Conservation (phyloP, 1,140 invertebrate species). For the Danaus melanippus region DNA sequence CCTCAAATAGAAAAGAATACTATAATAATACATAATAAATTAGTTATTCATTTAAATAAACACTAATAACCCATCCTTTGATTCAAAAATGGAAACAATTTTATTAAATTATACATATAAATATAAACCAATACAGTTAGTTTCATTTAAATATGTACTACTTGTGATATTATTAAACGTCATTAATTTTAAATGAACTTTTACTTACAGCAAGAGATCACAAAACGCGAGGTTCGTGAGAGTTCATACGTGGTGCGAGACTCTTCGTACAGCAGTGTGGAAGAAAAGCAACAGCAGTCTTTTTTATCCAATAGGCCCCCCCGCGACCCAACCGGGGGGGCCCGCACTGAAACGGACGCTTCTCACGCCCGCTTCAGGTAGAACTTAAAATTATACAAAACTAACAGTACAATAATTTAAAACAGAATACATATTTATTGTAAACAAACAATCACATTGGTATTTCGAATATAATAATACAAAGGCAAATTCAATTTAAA, state of each 20-base stretch:
- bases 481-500: too few species aligned
- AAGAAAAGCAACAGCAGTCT: slow-evolving; percentile 67
- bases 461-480: too few species aligned
- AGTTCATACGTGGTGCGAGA: slow-evolving; percentile 64
- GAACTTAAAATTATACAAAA: background rate
- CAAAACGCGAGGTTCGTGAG: slow-evolving; percentile 54
- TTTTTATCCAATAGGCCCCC: slow-evolving; percentile 73
- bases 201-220: slow-evolving; percentile 47
- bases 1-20: too few species aligned
- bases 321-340: slow-evolving; percentile 68
- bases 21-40: too few species aligned
- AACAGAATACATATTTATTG: slow-evolving; percentile 6
- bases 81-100: too few species aligned
- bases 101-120: too few species aligned
- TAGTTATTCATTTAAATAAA: too few species aligned
- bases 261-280: slow-evolving; percentile 61
- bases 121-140: too few species aligned
- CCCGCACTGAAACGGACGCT: slow-evolving; percentile 71
- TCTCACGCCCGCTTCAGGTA: slow-evolving; percentile 70
- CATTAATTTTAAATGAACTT: slow-evolving; percentile 9
- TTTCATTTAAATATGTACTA: too few species aligned
- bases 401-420: background rate
- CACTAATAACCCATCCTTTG: too few species aligned
- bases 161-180: background rate
- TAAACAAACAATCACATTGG: too few species aligned